A percentile compares a stretch with the other conserved stretches of the same genome.
phyloP scores from a whole-genome alignment of 2,888 invertebrate genomes.

The Melitaea athalia region DNA sequence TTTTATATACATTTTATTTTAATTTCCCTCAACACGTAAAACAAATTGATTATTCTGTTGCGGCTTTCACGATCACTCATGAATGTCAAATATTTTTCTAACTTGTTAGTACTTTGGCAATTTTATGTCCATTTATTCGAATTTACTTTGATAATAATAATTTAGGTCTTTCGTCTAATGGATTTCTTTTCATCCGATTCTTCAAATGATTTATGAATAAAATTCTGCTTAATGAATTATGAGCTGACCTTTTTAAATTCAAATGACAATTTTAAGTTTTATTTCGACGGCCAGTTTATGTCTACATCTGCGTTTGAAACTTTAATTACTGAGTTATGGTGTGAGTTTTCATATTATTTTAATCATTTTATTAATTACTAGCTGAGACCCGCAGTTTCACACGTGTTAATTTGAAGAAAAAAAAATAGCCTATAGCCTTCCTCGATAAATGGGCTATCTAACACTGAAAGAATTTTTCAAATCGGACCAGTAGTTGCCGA shows the following conservation, averaged over 20 bases:
- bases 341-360: too few species aligned
- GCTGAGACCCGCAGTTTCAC: too few species aligned
- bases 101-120: constrained; percentile 19
- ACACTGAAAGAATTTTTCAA: too few species aligned
- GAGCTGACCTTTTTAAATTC: constrained; percentile 8
- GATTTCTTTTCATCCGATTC: neutral
- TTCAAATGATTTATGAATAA: constrained; percentile 13
- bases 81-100: constrained; percentile 32
- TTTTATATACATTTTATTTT: constrained; percentile 23
- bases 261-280: neutral
- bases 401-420: too few species aligned
- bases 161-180: neutral
- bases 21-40: constrained; percentile 28
- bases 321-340: too few species aligned
- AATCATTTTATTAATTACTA: too few species aligned
- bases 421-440: too few species aligned
- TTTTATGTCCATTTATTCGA: constrained; percentile 12
- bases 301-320: too few species aligned
- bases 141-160: neutral
- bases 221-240: constrained; percentile 22
- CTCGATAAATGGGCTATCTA: too few species aligned
- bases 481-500: too few species aligned
- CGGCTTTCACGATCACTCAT: constrained; percentile 32
- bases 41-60: constrained; percentile 36
- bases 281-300: neutral